phyloP scores from a whole-genome alignment of 2,888 invertebrate species.

The Xestia xanthographa region DNA sequence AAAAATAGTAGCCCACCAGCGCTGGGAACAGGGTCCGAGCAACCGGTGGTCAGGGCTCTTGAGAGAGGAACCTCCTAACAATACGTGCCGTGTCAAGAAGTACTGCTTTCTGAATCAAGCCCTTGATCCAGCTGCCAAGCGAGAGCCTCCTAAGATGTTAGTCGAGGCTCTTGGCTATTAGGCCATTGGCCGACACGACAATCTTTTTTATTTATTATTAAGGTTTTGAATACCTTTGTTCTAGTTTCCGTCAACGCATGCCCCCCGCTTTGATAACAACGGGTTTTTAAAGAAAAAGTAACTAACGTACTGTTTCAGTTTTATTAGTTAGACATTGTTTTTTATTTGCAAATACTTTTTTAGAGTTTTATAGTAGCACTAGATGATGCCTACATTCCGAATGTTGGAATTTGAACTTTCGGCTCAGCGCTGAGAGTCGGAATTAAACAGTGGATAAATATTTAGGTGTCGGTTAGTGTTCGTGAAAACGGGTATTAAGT shows the following conservation, averaged over 20 bases:
- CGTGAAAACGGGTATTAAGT: neutral
- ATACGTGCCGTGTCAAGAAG: too few relatives aligned
- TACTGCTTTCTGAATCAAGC: too few relatives aligned
- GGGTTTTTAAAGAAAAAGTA: neutral
- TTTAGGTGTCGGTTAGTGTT: neutral
- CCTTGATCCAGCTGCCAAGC: too few relatives aligned
- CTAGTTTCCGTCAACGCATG: neutral
- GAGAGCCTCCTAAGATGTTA: too few relatives aligned
- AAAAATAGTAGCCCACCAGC: too few relatives aligned
- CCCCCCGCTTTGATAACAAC: neutral
- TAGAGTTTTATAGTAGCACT: neutral
- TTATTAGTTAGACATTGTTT: neutral
- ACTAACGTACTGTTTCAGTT: neutral
- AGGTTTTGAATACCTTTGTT: neutral
- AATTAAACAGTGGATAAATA: neutral
- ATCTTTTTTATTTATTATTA: too few relatives aligned
- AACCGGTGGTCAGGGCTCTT: too few relatives aligned
- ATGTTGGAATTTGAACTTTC: neutral
- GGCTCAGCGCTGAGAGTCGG: neutral
- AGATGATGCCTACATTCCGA: neutral
- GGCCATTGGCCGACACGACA: too few relatives aligned
- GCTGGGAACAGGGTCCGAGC: too few relatives aligned
- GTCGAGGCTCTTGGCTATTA: too few relatives aligned
- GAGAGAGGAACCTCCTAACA: too few relatives aligned
- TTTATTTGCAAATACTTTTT: slow-evolving; percentile 5